Percentiles rank a stretch among this genome's conserved stretches.
Evolutionary conservation across 2,888 invertebrate genomes (phyloP).

Genomic region (Tetragonisca angustula): DNA sequence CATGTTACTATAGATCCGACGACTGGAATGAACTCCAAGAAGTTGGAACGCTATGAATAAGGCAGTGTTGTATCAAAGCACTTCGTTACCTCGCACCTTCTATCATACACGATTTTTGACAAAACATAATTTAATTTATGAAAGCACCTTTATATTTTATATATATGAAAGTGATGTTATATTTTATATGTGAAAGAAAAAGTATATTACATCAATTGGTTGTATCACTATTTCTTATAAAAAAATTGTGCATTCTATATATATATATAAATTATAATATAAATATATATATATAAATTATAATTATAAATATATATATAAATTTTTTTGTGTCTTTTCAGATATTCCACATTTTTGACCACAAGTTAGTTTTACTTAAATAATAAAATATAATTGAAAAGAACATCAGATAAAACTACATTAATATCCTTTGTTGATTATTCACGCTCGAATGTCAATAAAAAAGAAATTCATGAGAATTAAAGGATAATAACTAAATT

Average conservation of each 20-base stretch:
- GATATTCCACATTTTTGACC: not conserved
- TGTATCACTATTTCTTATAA: not conserved
- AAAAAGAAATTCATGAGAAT: not conserved
- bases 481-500: not conserved
- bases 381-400: not conserved
- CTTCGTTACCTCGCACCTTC: slow-evolving; percentile 7
- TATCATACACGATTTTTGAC: not conserved
- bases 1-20: slow-evolving; percentile 4
- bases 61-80: slow-evolving; percentile 49
- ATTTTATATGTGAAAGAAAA: not conserved
- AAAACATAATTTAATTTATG: not conserved
- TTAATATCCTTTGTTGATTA: not conserved
- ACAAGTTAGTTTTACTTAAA: not conserved
- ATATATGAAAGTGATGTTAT: too few species aligned
- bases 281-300: too few species aligned
- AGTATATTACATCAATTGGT: not conserved
- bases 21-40: slow-evolving; percentile 52
- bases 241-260: not conserved
- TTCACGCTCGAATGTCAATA: not conserved
- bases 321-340: not conserved
- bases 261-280: too few species aligned
- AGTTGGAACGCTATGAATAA: slow-evolving; percentile 44
- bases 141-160: too few species aligned
- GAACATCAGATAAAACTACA: not conserved
- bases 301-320: too few species aligned